Evolutionary conservation across 2,113 vertebrate genomes (phyloP).

Genomic region (Muntiacus reevesi): DNA sequence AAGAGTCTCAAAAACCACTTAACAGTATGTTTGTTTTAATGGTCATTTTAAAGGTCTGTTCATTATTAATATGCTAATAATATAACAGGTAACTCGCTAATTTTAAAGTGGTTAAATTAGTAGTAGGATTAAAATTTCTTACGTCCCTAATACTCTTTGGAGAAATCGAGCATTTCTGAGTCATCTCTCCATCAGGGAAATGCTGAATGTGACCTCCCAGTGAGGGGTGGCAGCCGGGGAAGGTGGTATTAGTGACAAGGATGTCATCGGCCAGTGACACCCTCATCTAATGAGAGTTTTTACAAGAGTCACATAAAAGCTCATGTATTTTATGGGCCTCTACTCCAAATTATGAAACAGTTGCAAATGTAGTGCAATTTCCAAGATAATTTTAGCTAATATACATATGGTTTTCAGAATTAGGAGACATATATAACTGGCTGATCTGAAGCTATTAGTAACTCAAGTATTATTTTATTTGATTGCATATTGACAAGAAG

Average conservation of each 20-base stretch:
- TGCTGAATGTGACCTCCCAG: background rate
- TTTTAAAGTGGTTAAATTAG: background rate
- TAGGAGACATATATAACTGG: background rate
- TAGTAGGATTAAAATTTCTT: background rate
- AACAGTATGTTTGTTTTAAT: conserved; percentile 80
- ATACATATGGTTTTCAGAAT: conserved; percentile 22
- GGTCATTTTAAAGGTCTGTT: background rate
- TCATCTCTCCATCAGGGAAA: background rate
- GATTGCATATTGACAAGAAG: background rate
- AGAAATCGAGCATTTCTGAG: conserved; percentile 7
- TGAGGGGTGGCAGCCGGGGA: background rate
- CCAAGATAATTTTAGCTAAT: background rate
- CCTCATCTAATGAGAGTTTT: background rate
- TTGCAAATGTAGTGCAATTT: background rate
- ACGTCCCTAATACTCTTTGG: background rate
- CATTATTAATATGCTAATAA: background rate
- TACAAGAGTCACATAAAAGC: background rate
- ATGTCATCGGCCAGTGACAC: background rate
- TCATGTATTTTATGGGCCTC: background rate
- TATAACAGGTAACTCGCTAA: background rate
- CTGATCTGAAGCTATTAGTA: background rate
- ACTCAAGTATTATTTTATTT: background rate
- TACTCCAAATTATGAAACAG: background rate
- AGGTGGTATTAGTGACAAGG: background rate
- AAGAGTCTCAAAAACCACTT: conserved; percentile 80